phyloP scores from a whole-genome alignment of 1,140 invertebrate genomes.

The Lepidurus apus region DNA sequence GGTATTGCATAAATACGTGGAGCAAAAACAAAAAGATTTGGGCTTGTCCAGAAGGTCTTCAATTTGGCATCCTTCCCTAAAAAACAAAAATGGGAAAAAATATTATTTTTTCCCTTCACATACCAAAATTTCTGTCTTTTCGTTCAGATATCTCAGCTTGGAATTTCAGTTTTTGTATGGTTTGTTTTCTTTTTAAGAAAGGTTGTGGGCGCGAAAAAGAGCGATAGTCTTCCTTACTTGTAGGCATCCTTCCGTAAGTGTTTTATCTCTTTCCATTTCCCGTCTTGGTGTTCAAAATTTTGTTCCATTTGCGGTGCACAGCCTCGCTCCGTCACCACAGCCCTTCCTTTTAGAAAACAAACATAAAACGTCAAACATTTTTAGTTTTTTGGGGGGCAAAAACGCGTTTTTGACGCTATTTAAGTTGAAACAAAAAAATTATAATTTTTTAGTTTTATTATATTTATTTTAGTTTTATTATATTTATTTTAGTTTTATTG shows the following conservation, averaged over 20 bases:
- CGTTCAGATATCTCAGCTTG: too few species aligned
- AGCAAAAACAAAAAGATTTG: conserved; percentile 61
- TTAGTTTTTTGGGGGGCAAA: not conserved
- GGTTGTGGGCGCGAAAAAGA: not conserved
- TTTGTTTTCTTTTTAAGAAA: not conserved
- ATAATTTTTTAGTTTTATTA: not conserved
- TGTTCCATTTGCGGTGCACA: conserved; percentile 65
- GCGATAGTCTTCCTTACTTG: conserved; percentile 31
- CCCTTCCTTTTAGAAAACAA: conserved; percentile 49
- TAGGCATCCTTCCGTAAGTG: conserved; percentile 58
- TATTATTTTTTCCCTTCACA: not conserved
- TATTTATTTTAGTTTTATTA: too few species aligned
- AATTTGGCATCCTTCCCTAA: conserved; percentile 55
- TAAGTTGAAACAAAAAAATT: not conserved
- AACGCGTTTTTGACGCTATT: not conserved
- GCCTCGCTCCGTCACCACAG: conserved; percentile 58
- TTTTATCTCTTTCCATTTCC: conserved; percentile 55
- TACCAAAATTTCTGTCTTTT: too few species aligned
- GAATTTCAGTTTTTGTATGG: not conserved
- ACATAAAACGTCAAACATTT: not conserved
- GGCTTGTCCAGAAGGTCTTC: conserved; percentile 46
- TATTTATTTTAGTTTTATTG: too few species aligned
- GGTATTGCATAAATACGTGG: conserved; percentile 58
- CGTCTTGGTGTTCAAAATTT: conserved; percentile 51
- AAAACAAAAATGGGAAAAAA: not conserved